Base-by-base conservation (phyloP, 1,140 invertebrate genomes). In the Drosophila baimaii region DNA sequence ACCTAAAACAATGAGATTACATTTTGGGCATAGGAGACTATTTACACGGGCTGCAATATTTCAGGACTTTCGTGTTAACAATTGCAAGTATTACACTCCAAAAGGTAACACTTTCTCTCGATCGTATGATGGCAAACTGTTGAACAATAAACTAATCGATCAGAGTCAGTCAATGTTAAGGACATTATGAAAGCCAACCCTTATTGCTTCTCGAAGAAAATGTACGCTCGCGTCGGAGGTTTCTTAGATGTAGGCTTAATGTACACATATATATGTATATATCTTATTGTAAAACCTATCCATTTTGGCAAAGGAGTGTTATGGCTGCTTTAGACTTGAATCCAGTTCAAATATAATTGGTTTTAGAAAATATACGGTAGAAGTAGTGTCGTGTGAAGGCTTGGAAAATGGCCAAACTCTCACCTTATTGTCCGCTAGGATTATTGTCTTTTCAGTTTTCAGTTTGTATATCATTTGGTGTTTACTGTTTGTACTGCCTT, bases 1-100 rank as follows among this genome's bases (percentile, higher is more conserved):
- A 49, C 46, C 49, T 78, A 72, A 41, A 83, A 83, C 76, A 86
- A 89, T 91, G 90, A 91, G 90, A 91, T 90, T 91, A 81, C 73
- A 64, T 44, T 44, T 65, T 44, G 47, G 46, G 46, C 27, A 17
- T 56, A 57, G 39, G 44, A 21, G 49, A 57, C 57, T 59, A 57
- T 61, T 62, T 62, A 80, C 55, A 65, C 5, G 17, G 17, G 13
- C 39, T 33, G 8, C 64, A 43, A 12, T 62, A 9, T 27, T 62
- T 62, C 13, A 66, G 23, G 31, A 33, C 29, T 5, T 13, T 33
- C 10, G 19, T 33, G 21, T 35, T 33, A 23, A 54, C 51, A 54
- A 54, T 35, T 54, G 51, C 51, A 54, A 49, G n/a, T 23, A n/a
- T 21, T 54, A 54, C 51, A 35, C 35, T 10, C n/a, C 19, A 9